Conservation (phyloP, 2,113 vertebrate species). For the Hyla sarda region DNA sequence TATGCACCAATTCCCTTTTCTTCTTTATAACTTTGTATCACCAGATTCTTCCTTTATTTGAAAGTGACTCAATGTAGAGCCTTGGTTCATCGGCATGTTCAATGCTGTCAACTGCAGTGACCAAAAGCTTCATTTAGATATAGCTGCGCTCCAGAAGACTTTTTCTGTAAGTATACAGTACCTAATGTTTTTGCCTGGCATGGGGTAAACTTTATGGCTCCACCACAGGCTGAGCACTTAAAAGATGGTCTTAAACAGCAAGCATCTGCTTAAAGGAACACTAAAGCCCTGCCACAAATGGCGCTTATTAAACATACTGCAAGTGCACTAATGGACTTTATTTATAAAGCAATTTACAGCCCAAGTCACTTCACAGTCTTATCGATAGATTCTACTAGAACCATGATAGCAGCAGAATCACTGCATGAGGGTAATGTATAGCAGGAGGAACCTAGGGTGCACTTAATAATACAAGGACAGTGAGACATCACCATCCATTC, state of each 20-base stretch:
- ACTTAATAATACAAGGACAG: background rate
- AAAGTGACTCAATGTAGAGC: too few relatives aligned
- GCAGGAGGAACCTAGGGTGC: background rate
- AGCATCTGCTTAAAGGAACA: conserved; percentile 3
- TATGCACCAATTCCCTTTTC: too few relatives aligned
- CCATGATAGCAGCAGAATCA: too few relatives aligned
- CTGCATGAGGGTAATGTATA: background rate
- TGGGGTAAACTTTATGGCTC: background rate
- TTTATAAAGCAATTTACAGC: conserved; percentile 17
- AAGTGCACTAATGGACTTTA: background rate
- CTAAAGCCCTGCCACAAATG: conserved; percentile 10
- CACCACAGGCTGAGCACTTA: conserved; percentile 20
- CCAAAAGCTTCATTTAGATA: background rate
- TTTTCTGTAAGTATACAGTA: background rate
- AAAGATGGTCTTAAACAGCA: background rate
- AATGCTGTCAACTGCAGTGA: background rate
- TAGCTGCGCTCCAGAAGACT: background rate
- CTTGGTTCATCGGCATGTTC: background rate
- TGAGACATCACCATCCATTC: background rate
- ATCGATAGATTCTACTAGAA: background rate
- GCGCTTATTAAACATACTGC: background rate
- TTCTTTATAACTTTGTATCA: too few relatives aligned
- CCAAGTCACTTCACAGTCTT: background rate
- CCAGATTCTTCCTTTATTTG: too few relatives aligned
- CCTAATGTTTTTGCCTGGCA: conserved; percentile 1